Evolutionary conservation across 2,888 invertebrate species (phyloP).

Genomic region (Caenorhabditis sp.): DNA sequence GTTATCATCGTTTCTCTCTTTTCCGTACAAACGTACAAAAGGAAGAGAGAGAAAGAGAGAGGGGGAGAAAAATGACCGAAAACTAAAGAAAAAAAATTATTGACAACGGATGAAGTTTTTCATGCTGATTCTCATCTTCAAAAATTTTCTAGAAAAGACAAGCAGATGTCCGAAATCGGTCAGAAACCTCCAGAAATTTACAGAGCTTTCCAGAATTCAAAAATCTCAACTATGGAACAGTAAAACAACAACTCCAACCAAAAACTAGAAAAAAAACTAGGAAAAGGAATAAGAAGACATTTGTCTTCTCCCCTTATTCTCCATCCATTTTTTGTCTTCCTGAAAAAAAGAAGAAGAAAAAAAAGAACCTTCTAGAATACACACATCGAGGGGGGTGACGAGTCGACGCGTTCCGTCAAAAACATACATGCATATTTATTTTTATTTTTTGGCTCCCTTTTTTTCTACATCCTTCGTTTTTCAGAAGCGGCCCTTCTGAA

Average conservation of each 20-base stretch:
- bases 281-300: conserved; percentile 7
- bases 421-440: conserved; percentile 52
- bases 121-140: too few relatives aligned
- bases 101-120: too few relatives aligned
- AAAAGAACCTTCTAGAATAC: conserved; percentile 4
- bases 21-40: too few relatives aligned
- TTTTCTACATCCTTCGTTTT: background rate
- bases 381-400: background rate
- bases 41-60: too few relatives aligned
- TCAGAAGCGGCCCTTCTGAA: background rate
- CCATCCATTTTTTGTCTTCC: background rate
- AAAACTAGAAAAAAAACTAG: background rate
- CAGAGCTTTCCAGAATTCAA: too few relatives aligned
- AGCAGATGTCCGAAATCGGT: too few relatives aligned
- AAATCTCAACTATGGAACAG: background rate
- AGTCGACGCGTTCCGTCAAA: conserved; percentile 53
- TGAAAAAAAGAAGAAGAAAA: background rate
- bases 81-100: too few relatives aligned
- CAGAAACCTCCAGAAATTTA: too few relatives aligned
- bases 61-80: too few relatives aligned
- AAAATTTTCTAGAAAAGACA: too few relatives aligned
- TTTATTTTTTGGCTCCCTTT: conserved; percentile 7
- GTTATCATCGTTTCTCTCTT: too few relatives aligned
- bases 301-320: conserved; percentile 7
- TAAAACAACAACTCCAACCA: background rate